A percentile compares a stretch with the other conserved stretches of the same genome.
Conservation (phyloP, 2,113 vertebrate species). For the Heptranchias perlo region DNA sequence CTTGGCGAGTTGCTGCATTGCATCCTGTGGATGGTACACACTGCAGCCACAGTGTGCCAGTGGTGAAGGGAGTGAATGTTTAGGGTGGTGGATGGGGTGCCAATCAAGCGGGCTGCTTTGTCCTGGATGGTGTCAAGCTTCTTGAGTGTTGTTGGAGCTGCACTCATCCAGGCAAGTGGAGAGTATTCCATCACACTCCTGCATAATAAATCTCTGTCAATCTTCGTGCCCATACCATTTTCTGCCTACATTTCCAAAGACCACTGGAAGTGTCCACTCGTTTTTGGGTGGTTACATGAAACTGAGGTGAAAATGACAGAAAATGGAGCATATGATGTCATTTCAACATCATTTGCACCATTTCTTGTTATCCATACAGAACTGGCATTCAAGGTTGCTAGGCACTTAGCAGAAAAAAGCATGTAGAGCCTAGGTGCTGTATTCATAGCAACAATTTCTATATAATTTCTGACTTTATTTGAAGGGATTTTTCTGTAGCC, state of each 20-base stretch:
- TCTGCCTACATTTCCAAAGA: background rate
- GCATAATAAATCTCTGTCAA: background rate
- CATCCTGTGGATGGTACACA: too few species aligned
- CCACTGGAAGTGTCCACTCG: background rate
- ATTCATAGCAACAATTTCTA: background rate
- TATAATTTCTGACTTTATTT: conserved; percentile 2
- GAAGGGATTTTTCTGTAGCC: background rate
- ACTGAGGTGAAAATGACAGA: background rate
- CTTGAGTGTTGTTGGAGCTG: too few species aligned
- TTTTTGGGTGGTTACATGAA: background rate
- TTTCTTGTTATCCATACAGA: background rate
- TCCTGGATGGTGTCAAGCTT: too few species aligned
- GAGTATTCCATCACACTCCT: too few species aligned
- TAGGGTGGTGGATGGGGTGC: too few species aligned
- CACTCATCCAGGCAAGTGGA: too few species aligned
- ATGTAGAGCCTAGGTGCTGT: background rate
- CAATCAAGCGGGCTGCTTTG: too few species aligned
- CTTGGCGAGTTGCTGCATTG: too few species aligned
- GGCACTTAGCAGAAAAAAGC: background rate
- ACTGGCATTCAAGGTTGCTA: background rate
- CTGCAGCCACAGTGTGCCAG: too few species aligned
- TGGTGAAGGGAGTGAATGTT: too few species aligned
- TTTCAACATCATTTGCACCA: too few species aligned
- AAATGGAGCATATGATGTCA: too few species aligned
- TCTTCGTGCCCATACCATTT: background rate